Evolutionary conservation across 2,113 vertebrate genomes (phyloP), one percentile per base, ranked within the genome.

Genomic region (Microtus pennsylvanicus): DNA sequence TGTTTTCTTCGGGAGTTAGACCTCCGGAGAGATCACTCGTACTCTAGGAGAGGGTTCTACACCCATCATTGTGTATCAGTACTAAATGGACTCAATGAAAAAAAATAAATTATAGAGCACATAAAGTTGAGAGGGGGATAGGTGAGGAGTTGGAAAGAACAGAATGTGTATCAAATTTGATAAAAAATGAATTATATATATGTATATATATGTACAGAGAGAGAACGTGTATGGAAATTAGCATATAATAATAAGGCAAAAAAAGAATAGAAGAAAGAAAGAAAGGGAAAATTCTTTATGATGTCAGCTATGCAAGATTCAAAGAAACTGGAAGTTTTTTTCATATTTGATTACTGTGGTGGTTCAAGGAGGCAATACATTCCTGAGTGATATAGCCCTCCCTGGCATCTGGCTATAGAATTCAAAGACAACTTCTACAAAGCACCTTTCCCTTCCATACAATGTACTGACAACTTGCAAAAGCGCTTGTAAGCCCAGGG

Each of bases 371-470:
- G 24, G 30, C 24, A 95, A 12, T 42, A 75, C 2, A 76, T n/a
- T 22, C 26, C 24, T 93, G 11, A 87, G 13, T n/a, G 82, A 21
- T n/a, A 26, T 33, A 7, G 65, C 2, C 6, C 26, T 82, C 9
- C 13, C 16, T 30, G 14, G 2, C 22, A 72, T 35, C 3, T 24
- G 28, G 35, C 16, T 30, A 47, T 0, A 3, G 0, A 30, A 1
- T 35, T 17, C 13, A 72, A 72, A 91, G 24, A 50, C 0, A 89
- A 30, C 1, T 11, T 55, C 21, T 14, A 17, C 35, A 35, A 86
- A 74, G 30, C 11, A 8, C 33, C 13, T 67, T 82, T 88, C 30
- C 12, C 6, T 33, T 33, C 30, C 22, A 21, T 8, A 22, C 4
- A 26, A 47, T 47, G 47, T 58, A 28, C 24, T 22, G 81, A 28